phyloP scores from a whole-genome alignment of 1,140 invertebrate genomes.

The Eubasilissa regina region DNA sequence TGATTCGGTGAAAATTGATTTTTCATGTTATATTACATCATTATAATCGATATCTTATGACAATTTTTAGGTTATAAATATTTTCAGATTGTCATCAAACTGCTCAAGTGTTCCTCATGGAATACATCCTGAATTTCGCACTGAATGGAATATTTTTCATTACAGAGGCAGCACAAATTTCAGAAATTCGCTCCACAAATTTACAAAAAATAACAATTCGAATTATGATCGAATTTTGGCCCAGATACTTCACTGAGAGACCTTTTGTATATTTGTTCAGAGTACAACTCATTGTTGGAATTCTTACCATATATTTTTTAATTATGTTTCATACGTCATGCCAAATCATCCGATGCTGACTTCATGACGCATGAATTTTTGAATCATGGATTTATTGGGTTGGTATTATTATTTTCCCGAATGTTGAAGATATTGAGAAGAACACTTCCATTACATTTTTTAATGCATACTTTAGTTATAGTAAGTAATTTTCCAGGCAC shows the following conservation, averaged over 20 bases:
- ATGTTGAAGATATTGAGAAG: slow-evolving; percentile 62
- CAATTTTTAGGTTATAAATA: too few species aligned
- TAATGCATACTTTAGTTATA: slow-evolving; percentile 61
- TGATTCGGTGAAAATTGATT: too few species aligned
- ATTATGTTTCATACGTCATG: slow-evolving; percentile 66
- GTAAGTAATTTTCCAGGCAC: slow-evolving; percentile 55
- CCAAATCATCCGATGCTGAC: slow-evolving; percentile 64
- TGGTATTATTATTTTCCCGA: too few species aligned
- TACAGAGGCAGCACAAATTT: slow-evolving; percentile 62
- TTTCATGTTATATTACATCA: too few species aligned
- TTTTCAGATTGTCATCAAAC: slow-evolving; percentile 36
- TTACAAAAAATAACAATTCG: slow-evolving; percentile 63
- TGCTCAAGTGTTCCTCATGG: slow-evolving; percentile 39
- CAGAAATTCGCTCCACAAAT: slow-evolving; percentile 64
- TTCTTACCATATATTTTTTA: slow-evolving; percentile 65
- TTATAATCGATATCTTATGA: too few species aligned
- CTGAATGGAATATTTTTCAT: slow-evolving; percentile 42
- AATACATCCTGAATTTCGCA: slow-evolving; percentile 34
- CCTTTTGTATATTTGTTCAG: slow-evolving; percentile 67
- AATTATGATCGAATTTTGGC: slow-evolving; percentile 67
- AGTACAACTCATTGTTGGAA: slow-evolving; percentile 66
- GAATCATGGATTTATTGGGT: slow-evolving; percentile 59
- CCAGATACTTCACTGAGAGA: slow-evolving; percentile 66
- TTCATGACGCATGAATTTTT: slow-evolving; percentile 64
- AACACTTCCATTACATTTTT: slow-evolving; percentile 65